phyloP scores from a whole-genome alignment of 2,113 vertebrate genomes.

The Equus quagga region DNA sequence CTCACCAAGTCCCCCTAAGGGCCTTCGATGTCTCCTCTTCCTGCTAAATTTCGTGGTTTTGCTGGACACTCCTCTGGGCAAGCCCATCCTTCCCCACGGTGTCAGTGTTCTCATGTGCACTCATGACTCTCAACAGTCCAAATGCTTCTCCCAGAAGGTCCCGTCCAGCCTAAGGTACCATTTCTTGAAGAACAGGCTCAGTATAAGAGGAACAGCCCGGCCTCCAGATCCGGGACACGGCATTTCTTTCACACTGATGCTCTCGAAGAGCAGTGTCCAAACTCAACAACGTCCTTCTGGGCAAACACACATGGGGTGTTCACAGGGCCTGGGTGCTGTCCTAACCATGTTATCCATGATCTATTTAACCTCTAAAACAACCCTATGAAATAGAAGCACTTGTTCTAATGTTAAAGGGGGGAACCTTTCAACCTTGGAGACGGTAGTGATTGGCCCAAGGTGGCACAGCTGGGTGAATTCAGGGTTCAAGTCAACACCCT shows the following conservation, averaged over 20 bases:
- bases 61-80: not conserved
- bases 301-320: not conserved
- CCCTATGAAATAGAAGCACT: not conserved
- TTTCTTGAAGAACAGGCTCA: not conserved
- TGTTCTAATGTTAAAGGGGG: not conserved
- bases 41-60: not conserved
- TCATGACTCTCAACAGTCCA: not conserved
- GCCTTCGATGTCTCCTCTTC: not conserved
- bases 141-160: not conserved
- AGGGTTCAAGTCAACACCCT: not conserved
- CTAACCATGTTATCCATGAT: not conserved
- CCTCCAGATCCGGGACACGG: too few relatives aligned
- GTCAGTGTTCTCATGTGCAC: rapidly evolving
- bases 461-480: too few relatives aligned
- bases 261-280: too few relatives aligned
- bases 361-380: not conserved
- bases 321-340: rapidly evolving
- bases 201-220: not conserved
- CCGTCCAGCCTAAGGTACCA: rapidly evolving
- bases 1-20: not conserved
- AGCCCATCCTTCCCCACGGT: rapidly evolving
- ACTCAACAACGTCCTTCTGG: rapidly evolving
- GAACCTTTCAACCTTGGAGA: not conserved
- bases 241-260: rapidly evolving
- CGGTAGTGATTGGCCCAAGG: not conserved